phyloP scores from a whole-genome alignment of 2,888 invertebrate species.

The Ischnura elegans region DNA sequence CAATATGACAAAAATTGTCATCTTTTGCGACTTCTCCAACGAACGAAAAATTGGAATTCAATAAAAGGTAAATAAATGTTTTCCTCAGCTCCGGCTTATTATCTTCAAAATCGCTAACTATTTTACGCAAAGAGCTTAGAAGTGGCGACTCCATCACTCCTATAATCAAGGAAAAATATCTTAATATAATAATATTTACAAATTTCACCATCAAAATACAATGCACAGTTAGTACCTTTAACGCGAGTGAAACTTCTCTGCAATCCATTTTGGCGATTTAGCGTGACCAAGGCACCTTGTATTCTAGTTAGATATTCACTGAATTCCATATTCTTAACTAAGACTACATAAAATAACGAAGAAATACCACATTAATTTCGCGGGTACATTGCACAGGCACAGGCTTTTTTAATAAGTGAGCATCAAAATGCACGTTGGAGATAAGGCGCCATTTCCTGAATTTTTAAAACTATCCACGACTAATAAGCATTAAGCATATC shows the following conservation, averaged over 20 bases:
- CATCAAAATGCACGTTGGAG: not conserved
- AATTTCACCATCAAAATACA: not conserved
- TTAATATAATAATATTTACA: not conserved
- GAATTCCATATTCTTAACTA: not conserved
- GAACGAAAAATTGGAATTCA: constrained; percentile 36
- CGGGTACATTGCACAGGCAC: not conserved
- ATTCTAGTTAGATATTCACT: not conserved
- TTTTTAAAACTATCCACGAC: too few species aligned
- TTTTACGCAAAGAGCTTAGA: not conserved
- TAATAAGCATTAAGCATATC: too few species aligned
- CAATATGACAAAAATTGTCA: constrained; percentile 40
- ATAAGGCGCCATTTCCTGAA: too few species aligned
- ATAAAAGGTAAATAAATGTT: constrained; percentile 12
- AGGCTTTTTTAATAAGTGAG: not conserved
- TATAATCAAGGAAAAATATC: not conserved
- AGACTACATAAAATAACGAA: not conserved
- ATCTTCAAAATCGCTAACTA: not conserved
- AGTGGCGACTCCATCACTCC: not conserved
- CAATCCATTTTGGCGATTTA: not conserved
- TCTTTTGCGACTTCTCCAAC: not conserved
- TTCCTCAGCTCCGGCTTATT: constrained; percentile 12
- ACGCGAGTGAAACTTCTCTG: not conserved
- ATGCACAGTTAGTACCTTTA: not conserved
- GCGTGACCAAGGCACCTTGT: constrained; percentile 18
- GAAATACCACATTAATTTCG: not conserved